Conservation (phyloP, 2,888 invertebrate species). For the Timandra comae region DNA sequence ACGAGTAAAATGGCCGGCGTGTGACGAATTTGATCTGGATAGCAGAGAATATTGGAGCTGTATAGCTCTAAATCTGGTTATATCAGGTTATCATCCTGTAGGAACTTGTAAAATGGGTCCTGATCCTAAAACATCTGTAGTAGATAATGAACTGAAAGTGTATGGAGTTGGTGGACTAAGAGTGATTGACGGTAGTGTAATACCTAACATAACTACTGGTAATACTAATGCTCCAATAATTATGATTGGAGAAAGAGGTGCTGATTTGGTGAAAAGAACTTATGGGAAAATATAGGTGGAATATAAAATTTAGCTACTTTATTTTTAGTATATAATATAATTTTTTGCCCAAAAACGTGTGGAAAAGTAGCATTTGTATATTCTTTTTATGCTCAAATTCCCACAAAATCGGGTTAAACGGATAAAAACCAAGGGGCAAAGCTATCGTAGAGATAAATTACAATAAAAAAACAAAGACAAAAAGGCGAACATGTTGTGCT, state of each 20-base stretch:
- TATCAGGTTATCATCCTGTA: constrained; percentile 80
- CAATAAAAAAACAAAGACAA: no score
- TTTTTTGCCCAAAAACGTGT: no score
- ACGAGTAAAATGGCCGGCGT: constrained; percentile 34
- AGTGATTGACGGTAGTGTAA: constrained; percentile 86
- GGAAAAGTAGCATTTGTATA: no score
- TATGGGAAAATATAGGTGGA: constrained; percentile 10
- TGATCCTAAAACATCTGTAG: constrained; percentile 31
- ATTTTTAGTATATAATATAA: no score
- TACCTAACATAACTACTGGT: constrained; percentile 85
- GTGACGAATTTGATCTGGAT: constrained; percentile 32
- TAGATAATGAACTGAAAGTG: constrained; percentile 78
- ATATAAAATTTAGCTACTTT: no score
- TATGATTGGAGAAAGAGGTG: constrained; percentile 88
- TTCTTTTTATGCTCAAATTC: no score
- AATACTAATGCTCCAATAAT: constrained; percentile 87
- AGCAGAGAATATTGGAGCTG: constrained; percentile 46
- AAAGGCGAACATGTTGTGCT: no score
- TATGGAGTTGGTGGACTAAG: constrained; percentile 79
- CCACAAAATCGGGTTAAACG: no score
- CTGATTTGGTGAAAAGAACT: constrained; percentile 81
- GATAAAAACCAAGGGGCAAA: no score
- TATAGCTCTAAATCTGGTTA: constrained; percentile 59
- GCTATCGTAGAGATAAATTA: no score
- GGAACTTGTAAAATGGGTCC: constrained; percentile 80